Conservation (phyloP, 1,140 invertebrate genomes). For the Drosophila santomea region DNA sequence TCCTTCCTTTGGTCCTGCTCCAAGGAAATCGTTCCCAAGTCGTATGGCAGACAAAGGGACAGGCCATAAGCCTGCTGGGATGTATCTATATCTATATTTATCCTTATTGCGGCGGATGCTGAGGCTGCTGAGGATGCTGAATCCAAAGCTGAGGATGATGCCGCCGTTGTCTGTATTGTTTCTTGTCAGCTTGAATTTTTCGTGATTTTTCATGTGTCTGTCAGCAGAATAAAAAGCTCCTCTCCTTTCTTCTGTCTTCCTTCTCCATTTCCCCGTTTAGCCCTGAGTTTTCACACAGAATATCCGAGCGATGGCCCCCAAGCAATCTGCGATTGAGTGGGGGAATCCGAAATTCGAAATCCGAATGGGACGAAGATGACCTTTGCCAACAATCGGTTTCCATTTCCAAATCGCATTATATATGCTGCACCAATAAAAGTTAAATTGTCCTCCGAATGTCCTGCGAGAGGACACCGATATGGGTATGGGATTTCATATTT, state of each 20-base stretch:
- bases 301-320: slow-evolving; percentile 48
- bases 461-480: slow-evolving; percentile 58
- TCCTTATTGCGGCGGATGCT: slow-evolving; percentile 25
- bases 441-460: slow-evolving; percentile 61
- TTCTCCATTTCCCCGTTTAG: too few species aligned
- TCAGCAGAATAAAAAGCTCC: slow-evolving; percentile 65
- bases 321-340: slow-evolving; percentile 35
- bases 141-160: slow-evolving; percentile 2
- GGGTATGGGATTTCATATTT: slow-evolving; percentile 78
- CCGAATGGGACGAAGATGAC: slow-evolving; percentile 44
- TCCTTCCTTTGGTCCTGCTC: slow-evolving; percentile 33
- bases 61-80: slow-evolving; percentile 54
- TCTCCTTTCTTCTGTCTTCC: neutral
- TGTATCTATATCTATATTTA: slow-evolving; percentile 51
- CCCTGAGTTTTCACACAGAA: slow-evolving; percentile 20
- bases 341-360: slow-evolving; percentile 7
- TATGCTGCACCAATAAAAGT: slow-evolving; percentile 72
- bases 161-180: slow-evolving; percentile 58
- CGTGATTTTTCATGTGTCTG: slow-evolving; percentile 70
- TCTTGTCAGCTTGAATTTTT: slow-evolving; percentile 63
- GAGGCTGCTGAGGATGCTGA: slow-evolving; percentile 4
- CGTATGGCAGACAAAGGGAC: slow-evolving; percentile 61
- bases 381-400: slow-evolving; percentile 75
- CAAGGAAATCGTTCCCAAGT: slow-evolving; percentile 60
- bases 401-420: slow-evolving; percentile 72